Percentiles rank a stretch among this genome's conserved stretches.
Conservation (phyloP, 2,113 vertebrate genomes). For the Poeciliopsis prolifica region DNA sequence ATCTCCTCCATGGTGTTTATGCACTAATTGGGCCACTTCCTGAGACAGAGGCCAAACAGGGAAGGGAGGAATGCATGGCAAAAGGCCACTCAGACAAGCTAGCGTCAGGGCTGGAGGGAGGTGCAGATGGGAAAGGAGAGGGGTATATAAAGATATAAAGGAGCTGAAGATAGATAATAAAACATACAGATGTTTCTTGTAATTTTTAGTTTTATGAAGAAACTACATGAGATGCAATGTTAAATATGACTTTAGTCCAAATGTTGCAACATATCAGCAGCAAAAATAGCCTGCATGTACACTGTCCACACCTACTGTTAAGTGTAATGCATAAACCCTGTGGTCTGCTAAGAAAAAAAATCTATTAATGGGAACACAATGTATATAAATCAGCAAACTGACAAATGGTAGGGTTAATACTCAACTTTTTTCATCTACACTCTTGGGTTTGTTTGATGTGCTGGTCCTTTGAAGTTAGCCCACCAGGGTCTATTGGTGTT, state of each 20-base stretch:
- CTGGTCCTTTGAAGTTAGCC: slow-evolving; percentile 72
- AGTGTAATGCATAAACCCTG: slow-evolving; percentile 21
- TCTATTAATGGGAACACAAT: slow-evolving; percentile 36
- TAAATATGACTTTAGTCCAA: slow-evolving; percentile 24
- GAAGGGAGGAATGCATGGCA: slow-evolving; percentile 81
- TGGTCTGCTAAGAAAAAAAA: slow-evolving; percentile 4
- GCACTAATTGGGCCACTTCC: slow-evolving; percentile 88
- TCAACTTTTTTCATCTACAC: slow-evolving; percentile 39
- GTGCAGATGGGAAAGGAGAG: slow-evolving; percentile 29
- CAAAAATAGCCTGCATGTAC: slow-evolving; percentile 7
- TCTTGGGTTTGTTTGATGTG: slow-evolving; percentile 70
- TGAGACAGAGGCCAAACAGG: slow-evolving; percentile 85
- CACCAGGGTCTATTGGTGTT: slow-evolving; percentile 68
- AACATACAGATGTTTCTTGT: slow-evolving; percentile 34
- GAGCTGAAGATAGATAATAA: slow-evolving; percentile 48
- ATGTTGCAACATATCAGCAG: slow-evolving; percentile 6
- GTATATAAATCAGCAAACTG: slow-evolving; percentile 51
- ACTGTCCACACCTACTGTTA: neutral
- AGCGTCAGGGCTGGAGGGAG: slow-evolving; percentile 71
- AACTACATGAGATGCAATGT: slow-evolving; percentile 34
- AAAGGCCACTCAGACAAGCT: slow-evolving; percentile 77
- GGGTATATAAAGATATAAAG: slow-evolving; percentile 30
- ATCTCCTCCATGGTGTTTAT: slow-evolving; percentile 83
- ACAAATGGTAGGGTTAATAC: slow-evolving; percentile 59
- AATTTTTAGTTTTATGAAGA: neutral